These are phyloP conservation scores for Puntigrus tetrazona DNA, from an alignment of 2,113 vertebrate genomes.

Conservation along the genomic window DNA sequence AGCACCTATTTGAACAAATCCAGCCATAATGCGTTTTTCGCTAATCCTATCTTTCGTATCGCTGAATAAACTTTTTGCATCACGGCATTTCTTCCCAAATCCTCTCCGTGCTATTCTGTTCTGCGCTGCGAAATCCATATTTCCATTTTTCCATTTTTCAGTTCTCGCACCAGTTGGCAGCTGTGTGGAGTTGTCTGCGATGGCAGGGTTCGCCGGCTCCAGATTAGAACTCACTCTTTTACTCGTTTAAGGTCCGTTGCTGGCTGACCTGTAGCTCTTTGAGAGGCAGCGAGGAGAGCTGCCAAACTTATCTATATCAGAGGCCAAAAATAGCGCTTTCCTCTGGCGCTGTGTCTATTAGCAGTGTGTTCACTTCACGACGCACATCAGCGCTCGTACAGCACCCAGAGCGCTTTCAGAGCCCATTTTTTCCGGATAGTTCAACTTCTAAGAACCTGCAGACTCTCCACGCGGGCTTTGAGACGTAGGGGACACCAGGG, in stretches of 20 bases:
- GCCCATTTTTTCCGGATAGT: neutral
- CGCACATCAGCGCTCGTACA: constrained; percentile 45
- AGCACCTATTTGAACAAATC: constrained; percentile 7
- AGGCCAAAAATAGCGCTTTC: constrained; percentile 42
- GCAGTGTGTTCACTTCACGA: constrained; percentile 34
- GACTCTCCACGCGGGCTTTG: neutral
- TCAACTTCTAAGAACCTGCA: neutral
- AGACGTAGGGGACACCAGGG: neutral
- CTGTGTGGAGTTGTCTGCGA: neutral
- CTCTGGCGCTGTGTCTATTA: constrained; percentile 36
- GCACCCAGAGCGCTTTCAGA: neutral
- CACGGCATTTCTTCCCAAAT: neutral
- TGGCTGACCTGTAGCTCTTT: constrained; percentile 35
- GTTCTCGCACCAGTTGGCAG: constrained; percentile 1
- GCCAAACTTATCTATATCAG: constrained; percentile 46
- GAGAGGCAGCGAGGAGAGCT: constrained; percentile 31
- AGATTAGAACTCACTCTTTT: constrained; percentile 22
- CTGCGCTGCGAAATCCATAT: neutral
- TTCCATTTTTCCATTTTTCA: constrained; percentile 26
- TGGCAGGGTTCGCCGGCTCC: neutral
- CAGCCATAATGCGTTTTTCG: neutral
- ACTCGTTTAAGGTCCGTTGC: neutral
- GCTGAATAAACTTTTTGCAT: neutral
- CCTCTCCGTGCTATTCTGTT: neutral
- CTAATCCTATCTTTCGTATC: constrained; percentile 2